These are phyloP conservation scores for Struthidea cinerea DNA, from an alignment of 2,113 vertebrate species.

Conservation along the genomic window DNA sequence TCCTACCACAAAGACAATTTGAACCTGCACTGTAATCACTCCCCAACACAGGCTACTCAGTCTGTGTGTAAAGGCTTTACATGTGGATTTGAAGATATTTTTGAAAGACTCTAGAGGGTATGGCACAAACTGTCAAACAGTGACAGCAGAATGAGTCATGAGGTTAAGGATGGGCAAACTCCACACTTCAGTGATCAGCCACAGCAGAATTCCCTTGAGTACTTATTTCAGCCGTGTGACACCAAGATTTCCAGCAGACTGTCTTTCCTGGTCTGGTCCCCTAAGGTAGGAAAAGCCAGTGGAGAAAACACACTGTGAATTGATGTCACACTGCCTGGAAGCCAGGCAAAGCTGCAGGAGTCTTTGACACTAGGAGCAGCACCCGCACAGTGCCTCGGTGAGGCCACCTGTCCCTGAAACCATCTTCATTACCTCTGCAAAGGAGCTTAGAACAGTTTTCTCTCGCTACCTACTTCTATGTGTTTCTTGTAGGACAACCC, in stretches of 20 bases:
- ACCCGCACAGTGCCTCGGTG: background rate
- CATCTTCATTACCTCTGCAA: background rate
- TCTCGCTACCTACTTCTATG: background rate
- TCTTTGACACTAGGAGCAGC: background rate
- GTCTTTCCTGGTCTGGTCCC: background rate
- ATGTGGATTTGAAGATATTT: background rate
- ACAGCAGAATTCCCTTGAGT: background rate
- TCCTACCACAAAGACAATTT: background rate
- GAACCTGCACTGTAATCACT: background rate
- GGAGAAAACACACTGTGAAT: background rate
- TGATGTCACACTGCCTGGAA: background rate
- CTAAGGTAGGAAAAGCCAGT: background rate
- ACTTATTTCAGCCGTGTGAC: background rate
- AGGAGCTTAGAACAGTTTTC: background rate
- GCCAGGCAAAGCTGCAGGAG: background rate
- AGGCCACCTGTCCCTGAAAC: background rate
- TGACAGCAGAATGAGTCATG: background rate
- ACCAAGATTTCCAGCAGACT: background rate
- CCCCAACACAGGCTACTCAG: background rate
- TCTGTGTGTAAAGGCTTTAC: background rate
- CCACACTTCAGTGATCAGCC: background rate
- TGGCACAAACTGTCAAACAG: background rate
- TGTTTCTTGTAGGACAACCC: background rate
- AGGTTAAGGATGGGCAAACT: background rate
- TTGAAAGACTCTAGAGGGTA: fast-evolving